These are phyloP conservation scores for Lacanobia oleracea DNA, from an alignment of 2,888 invertebrate genomes.

Conservation along the genomic window DNA sequence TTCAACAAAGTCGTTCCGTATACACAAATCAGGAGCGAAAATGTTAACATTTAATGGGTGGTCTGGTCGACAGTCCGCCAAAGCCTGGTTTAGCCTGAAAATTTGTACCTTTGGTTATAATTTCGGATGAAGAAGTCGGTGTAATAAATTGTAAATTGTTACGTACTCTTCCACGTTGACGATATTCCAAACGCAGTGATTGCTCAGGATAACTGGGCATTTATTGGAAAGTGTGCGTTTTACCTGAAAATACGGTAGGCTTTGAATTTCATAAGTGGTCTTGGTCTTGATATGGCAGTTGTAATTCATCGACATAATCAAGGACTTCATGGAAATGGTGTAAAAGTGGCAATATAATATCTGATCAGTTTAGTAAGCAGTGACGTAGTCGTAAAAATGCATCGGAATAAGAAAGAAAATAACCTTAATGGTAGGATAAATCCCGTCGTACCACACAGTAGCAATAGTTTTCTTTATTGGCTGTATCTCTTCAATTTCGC, in stretches of 20 bases:
- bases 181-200: conserved; percentile 87
- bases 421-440: conserved; percentile 87
- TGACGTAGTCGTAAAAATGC: background rate
- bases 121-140: background rate
- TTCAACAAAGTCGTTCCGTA: conserved; percentile 76
- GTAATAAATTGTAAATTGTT: conserved; percentile 4
- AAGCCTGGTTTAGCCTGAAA: conserved; percentile 83
- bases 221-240: conserved; percentile 84
- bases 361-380: background rate
- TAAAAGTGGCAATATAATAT: background rate
- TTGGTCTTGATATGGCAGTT: background rate
- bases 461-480: conserved; percentile 81
- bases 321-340: no score
- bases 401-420: conserved; percentile 12
- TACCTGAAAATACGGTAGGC: conserved; percentile 76
- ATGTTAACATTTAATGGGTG: conserved; percentile 78
- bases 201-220: conserved; percentile 85
- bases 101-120: background rate
- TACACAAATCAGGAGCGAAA: conserved; percentile 84
- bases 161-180: conserved; percentile 85
- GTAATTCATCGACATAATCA: background rate
- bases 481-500: conserved; percentile 83
- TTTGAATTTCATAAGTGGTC: background rate
- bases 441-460: conserved; percentile 86
- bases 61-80: conserved; percentile 81